These are phyloP conservation scores for Struthio camelus DNA, from an alignment of 2,113 vertebrate genomes.

Conservation along the genomic window DNA sequence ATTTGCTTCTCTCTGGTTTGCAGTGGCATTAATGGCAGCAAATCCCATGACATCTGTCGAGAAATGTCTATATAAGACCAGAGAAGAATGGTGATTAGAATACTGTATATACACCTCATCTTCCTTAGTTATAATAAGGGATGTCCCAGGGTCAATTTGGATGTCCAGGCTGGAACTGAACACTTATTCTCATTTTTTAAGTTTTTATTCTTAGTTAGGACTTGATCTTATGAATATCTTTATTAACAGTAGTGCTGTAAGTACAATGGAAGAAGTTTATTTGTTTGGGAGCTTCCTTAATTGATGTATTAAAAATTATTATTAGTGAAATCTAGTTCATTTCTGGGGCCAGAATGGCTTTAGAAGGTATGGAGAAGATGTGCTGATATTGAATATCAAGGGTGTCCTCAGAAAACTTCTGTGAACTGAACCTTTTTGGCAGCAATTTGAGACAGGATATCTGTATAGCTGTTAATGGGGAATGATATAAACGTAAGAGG, in stretches of 20 bases:
- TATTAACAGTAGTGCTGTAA: background rate
- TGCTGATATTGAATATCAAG: background rate
- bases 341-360: background rate
- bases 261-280: background rate
- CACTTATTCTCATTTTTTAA: background rate
- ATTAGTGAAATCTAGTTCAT: background rate
- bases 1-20: constrained; percentile 6
- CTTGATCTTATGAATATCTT: background rate
- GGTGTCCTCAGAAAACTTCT: background rate
- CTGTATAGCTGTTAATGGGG: background rate
- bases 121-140: background rate
- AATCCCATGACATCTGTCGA: background rate
- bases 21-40: background rate
- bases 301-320: background rate
- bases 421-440: background rate
- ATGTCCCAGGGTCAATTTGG: background rate
- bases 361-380: background rate
- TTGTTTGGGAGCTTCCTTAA: background rate
- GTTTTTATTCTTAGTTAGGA: background rate
- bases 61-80: background rate
- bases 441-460: background rate
- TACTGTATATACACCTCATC: background rate
- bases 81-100: background rate
- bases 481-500: background rate
- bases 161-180: background rate